Evolutionary conservation across 2,113 vertebrate species (phyloP).

Genomic region (Cryptomyrus ogoouensis): DNA sequence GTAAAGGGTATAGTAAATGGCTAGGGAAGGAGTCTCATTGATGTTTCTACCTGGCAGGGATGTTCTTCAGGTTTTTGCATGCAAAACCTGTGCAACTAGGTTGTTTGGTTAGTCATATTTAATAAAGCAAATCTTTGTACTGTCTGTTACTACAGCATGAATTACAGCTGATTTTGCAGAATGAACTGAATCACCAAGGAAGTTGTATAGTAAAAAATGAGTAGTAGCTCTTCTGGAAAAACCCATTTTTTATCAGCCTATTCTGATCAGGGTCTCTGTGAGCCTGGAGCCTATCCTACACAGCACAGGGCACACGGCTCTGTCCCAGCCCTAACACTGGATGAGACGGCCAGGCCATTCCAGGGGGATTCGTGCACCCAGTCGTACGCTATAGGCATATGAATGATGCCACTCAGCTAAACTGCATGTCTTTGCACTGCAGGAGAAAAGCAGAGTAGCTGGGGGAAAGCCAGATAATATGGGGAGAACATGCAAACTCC

Average conservation of each 20-base stretch:
- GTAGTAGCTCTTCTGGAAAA: neutral
- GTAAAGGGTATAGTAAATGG: neutral
- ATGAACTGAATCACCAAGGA: neutral
- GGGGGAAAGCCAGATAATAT: neutral
- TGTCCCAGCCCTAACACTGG: neutral
- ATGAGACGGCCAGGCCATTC: neutral
- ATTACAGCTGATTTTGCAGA: neutral
- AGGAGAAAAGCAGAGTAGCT: neutral
- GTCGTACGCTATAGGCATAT: neutral
- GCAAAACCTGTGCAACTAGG: too few relatives aligned
- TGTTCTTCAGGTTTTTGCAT: too few relatives aligned
- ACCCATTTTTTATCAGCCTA: neutral
- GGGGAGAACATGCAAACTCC: neutral
- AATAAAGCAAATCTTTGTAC: neutral
- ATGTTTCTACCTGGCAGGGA: neutral
- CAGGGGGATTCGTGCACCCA: neutral
- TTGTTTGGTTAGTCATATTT: neutral
- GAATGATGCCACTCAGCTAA: neutral
- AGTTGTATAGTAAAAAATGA: neutral
- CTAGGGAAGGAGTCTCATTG: neutral
- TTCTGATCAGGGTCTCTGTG: neutral
- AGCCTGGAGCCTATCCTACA: neutral
- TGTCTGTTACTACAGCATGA: neutral
- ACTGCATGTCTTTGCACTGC: neutral
- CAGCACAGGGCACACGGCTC: neutral